Evolutionary conservation across 2,888 invertebrate genomes (phyloP).

Genomic region (Campaea margaritaria): DNA sequence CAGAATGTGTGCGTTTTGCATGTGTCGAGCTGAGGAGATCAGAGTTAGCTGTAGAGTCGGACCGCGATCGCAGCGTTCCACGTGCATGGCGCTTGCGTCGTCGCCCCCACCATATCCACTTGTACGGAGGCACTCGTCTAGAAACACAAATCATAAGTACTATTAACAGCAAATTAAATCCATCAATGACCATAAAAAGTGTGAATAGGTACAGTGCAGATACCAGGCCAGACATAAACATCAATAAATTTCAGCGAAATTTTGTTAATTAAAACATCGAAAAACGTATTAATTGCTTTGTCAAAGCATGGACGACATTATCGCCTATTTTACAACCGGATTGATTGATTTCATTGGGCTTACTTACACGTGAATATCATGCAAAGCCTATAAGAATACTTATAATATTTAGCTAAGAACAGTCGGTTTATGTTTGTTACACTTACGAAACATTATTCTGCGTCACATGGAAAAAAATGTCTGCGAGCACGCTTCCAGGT

Average conservation of each 20-base stretch:
- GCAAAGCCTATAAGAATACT: background rate
- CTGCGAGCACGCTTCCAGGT: slow-evolving; percentile 28
- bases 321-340: slow-evolving; percentile 5
- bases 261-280: slow-evolving; percentile 14
- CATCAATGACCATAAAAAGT: background rate
- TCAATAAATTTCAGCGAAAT: background rate
- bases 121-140: slow-evolving; percentile 88
- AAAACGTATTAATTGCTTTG: slow-evolving; percentile 8
- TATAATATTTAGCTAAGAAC: slow-evolving; percentile 8
- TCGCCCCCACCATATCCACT: slow-evolving; percentile 85
- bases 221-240: background rate
- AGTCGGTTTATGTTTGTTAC: slow-evolving; percentile 11
- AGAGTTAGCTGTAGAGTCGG: slow-evolving; percentile 82
- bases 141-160: slow-evolving; percentile 41
- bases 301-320: slow-evolving; percentile 2
- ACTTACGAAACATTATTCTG: slow-evolving; percentile 23
- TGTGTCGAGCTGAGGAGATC: slow-evolving; percentile 83
- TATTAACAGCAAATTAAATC: background rate
- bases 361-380: slow-evolving; percentile 4
- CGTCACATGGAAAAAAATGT: slow-evolving; percentile 22
- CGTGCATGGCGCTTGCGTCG: slow-evolving; percentile 63
- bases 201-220: slow-evolving; percentile 16
- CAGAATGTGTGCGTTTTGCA: slow-evolving; percentile 71
- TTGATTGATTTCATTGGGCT: background rate
- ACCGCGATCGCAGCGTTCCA: slow-evolving; percentile 75